Conservation (phyloP, 2,888 invertebrate genomes). For the Syrista parreyssii region DNA sequence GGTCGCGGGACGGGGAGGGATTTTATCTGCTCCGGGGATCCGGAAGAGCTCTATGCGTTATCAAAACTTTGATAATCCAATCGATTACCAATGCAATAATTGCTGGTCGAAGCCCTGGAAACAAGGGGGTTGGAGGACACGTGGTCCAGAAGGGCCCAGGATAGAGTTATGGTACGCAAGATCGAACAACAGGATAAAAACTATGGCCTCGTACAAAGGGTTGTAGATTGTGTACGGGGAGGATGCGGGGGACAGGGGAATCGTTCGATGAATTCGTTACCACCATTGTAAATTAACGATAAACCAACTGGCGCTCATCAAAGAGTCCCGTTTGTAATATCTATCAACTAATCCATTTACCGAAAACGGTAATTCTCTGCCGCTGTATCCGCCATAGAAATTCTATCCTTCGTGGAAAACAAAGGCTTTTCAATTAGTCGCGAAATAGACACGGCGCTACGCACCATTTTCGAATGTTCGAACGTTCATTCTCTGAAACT, state of each 20-base stretch:
- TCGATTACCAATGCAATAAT: slow-evolving; percentile 49
- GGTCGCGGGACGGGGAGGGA: slow-evolving; percentile 16
- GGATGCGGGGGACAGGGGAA: slow-evolving; percentile 5
- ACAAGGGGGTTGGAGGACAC: not conserved
- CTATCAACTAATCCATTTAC: slow-evolving; percentile 48
- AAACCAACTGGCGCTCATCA: slow-evolving; percentile 52
- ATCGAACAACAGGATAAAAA: not conserved
- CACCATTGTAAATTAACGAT: slow-evolving; percentile 52
- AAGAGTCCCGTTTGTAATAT: slow-evolving; percentile 47
- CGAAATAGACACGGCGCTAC: slow-evolving; percentile 7
- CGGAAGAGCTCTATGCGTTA: slow-evolving; percentile 49
- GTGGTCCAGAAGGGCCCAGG: not conserved
- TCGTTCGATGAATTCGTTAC: slow-evolving; percentile 11
- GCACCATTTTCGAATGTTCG: not conserved
- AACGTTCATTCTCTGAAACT: not conserved
- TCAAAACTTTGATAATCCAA: slow-evolving; percentile 56
- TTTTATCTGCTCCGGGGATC: slow-evolving; percentile 19
- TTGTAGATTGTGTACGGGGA: not conserved
- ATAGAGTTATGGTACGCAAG: not conserved
- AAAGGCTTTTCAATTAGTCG: slow-evolving; percentile 25
- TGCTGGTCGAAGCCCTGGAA: slow-evolving; percentile 15
- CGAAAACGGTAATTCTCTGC: slow-evolving; percentile 47
- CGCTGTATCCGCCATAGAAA: not conserved
- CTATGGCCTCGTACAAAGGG: not conserved
- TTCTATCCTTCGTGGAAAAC: slow-evolving; percentile 14